Base-by-base conservation (phyloP, 2,797 vertebrate species). In the Urophycis tenuis region DNA sequence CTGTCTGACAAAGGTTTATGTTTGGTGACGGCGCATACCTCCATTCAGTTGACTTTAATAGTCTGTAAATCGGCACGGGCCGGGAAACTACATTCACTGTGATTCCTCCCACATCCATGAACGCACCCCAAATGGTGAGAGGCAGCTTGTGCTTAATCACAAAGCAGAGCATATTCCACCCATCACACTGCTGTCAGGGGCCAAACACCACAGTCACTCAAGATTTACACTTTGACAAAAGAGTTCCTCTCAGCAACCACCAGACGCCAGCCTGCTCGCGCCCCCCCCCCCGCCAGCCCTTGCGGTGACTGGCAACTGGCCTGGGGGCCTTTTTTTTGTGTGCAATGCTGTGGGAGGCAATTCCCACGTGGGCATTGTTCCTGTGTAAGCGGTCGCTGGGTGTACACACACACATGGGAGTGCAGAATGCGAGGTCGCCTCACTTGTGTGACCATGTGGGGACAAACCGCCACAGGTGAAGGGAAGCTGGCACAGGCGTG, bases 401-500 rank as follows among this genome's bases (percentile, higher is more conserved):
- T 11, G 53, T 74, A 78, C 81, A 76, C 12, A 78, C 81, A 76
- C 12, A 36, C 73, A 74, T 77, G 85, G 77, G 84, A 85, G 83
- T 39, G 80, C 77, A 83, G 87, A 83, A 82, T 81, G 83, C n/a
- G 82, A 80, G 53, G 81, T 88, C 74, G 53, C 76, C 75, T 74
- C 78, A 85, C 82, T 80, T 73, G 81, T 78, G 83, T 77, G 85
- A 84, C 73, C 69, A 76, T 31, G 75, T 82, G 82, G 85, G 86
- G 83, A 87, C 77, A 78, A 83, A 17, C 79, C 83, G 86, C 83
- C 88, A 90, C 89, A 90, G 91, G 89, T 91, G 91, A 92, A 81
- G 6, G 39, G 75, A 25, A 75, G 85, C 81, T 90, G 49, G 84
- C 81, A 88, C 85, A 86, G 83, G 60, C 75, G n/a, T 71, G 75